These are phyloP conservation scores for Acholoe squamosa DNA, from an alignment of 2,888 invertebrate species.

Conservation along the genomic window DNA sequence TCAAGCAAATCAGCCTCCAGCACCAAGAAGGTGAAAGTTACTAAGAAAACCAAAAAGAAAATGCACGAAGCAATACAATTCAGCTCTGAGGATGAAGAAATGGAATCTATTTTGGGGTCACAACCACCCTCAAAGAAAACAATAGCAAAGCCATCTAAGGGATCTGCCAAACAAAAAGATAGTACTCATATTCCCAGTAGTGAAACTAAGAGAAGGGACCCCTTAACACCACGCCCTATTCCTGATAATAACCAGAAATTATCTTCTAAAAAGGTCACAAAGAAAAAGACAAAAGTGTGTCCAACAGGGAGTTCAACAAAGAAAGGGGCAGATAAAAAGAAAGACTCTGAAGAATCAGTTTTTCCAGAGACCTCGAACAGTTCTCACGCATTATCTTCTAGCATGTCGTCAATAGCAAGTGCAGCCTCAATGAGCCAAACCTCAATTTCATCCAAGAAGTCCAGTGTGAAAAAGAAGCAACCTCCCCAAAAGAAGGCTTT, in stretches of 20 bases:
- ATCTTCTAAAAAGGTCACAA: no score
- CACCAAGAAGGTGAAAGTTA: not conserved
- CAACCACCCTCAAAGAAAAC: not conserved
- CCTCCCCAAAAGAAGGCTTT: not conserved
- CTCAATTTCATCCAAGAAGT: constrained; percentile 5
- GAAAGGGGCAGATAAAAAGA: not conserved
- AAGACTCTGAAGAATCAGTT: not conserved
- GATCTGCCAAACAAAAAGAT: not conserved
- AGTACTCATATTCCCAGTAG: not conserved
- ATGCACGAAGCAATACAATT: constrained; percentile 34
- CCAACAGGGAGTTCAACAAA: not conserved
- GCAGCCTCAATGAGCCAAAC: not conserved
- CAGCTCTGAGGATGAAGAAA: constrained; percentile 25
- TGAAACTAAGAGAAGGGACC: no score
- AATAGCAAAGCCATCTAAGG: not conserved
- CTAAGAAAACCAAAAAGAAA: not conserved
- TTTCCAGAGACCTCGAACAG: constrained; percentile 10
- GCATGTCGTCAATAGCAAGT: not conserved
- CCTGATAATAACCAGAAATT: no score
- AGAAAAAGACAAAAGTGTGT: no score
- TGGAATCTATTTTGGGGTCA: not conserved
- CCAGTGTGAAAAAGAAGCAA: not conserved
- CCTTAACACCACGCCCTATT: no score
- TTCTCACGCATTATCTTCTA: not conserved
- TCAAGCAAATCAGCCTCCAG: not conserved